These are phyloP conservation scores for Gymnoscopelus microlampas DNA, from an alignment of 2,797 vertebrate genomes.

Conservation along the genomic window DNA sequence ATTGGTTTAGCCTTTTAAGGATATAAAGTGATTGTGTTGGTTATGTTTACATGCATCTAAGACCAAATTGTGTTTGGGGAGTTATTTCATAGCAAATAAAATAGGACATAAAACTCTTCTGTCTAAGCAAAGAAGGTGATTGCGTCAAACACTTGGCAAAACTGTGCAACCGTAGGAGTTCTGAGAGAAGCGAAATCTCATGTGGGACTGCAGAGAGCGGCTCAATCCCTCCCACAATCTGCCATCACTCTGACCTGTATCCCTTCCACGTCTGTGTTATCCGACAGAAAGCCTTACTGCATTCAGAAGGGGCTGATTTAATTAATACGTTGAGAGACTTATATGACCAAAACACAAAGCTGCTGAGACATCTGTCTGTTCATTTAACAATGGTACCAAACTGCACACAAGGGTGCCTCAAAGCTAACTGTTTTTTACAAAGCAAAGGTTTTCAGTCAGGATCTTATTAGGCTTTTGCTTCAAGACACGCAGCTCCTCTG, in stretches of 20 bases:
- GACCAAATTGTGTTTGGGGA: no score
- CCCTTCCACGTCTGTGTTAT: slow-evolving; percentile 32
- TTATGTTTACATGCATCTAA: no score
- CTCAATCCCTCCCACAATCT: slow-evolving; percentile 16
- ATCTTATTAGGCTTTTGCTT: not conserved
- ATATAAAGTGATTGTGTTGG: no score
- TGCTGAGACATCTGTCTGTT: not conserved
- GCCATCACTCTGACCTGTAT: not conserved
- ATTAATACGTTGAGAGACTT: not conserved
- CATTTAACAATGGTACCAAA: slow-evolving; percentile 1
- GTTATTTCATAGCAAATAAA: slow-evolving; percentile 9
- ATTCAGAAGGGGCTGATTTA: slow-evolving; percentile 13
- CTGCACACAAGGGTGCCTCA: not conserved
- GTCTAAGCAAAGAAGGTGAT: slow-evolving; percentile 30
- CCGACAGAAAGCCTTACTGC: slow-evolving; percentile 18
- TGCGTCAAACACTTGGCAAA: slow-evolving; percentile 40
- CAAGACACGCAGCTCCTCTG: not conserved
- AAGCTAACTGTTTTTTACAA: slow-evolving; percentile 17
- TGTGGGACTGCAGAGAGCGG: not conserved
- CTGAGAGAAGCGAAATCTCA: slow-evolving; percentile 25
- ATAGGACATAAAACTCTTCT: not conserved
- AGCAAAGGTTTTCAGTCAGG: slow-evolving; percentile 4
- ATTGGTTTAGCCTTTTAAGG: no score
- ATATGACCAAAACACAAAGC: not conserved
- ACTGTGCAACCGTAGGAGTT: slow-evolving; percentile 40